A percentile compares a stretch with the other conserved stretches of the same genome.
Evolutionary conservation across 1,140 invertebrate genomes (phyloP).

Genomic region (Panagrolaimus sp.): DNA sequence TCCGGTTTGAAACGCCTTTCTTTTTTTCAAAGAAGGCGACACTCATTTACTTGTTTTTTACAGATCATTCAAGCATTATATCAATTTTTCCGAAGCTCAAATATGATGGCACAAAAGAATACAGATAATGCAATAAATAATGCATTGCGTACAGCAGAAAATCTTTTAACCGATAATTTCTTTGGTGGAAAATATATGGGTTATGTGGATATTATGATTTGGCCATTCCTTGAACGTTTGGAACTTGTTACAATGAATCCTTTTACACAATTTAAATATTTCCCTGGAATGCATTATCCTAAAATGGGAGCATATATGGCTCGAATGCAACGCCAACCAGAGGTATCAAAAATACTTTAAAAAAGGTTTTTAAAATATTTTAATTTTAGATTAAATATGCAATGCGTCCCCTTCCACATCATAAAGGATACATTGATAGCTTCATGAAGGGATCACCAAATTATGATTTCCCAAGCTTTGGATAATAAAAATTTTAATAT

Average conservation of each 20-base stretch:
- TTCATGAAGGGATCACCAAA: conserved; percentile 31
- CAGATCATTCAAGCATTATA: conserved; percentile 31
- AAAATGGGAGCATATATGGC: conserved; percentile 40
- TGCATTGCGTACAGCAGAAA: conserved; percentile 33
- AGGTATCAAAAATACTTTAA: conserved; percentile 16
- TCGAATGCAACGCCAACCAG: conserved; percentile 35
- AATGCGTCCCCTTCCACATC: conserved; percentile 25
- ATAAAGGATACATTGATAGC: conserved; percentile 35
- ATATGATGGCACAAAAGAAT: conserved; percentile 24
- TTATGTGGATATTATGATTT: conserved; percentile 34
- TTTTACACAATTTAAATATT: conserved; percentile 25
- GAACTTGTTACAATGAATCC: conserved; percentile 34
- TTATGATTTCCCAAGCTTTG: conserved; percentile 29
- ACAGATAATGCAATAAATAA: conserved; percentile 36
- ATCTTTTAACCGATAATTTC: conserved; percentile 32
- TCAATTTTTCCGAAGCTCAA: conserved; percentile 28
- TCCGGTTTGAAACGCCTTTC: background rate
- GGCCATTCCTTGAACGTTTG: conserved; percentile 38
- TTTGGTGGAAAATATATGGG: conserved; percentile 32
- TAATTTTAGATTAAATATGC: conserved; percentile 36
- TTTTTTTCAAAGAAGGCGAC: background rate
- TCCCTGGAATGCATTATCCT: conserved; percentile 37
- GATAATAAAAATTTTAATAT: background rate
- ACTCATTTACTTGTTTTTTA: background rate
- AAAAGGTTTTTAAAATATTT: background rate